phyloP scores from a whole-genome alignment of 1,140 invertebrate species.

The Bombus difficillimus region DNA sequence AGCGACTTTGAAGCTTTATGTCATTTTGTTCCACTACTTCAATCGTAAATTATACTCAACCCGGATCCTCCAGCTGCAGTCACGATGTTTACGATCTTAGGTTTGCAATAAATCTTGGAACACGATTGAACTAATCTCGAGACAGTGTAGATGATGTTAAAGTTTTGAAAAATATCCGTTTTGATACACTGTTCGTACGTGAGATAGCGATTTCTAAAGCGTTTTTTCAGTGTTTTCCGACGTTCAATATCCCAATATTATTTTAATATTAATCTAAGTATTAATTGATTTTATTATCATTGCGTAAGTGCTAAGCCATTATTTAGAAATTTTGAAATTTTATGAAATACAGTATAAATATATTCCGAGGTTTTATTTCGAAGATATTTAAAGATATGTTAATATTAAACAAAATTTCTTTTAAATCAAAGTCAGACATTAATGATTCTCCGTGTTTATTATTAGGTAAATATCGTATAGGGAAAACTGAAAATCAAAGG shows the following conservation, averaged over 20 bases:
- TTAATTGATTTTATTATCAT: neutral
- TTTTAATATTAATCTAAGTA: neutral
- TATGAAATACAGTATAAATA: neutral
- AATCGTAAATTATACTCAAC: neutral
- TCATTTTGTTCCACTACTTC: neutral
- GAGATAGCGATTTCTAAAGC: neutral
- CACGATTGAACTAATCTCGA: neutral
- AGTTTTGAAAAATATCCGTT: neutral
- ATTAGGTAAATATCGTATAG: neutral
- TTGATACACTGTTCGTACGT: too few species aligned
- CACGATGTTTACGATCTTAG: neutral
- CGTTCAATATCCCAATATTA: neutral
- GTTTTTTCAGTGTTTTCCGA: neutral
- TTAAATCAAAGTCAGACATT: neutral
- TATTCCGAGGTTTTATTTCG: neutral
- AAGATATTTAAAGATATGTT: neutral
- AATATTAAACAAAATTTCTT: neutral
- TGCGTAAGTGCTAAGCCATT: neutral
- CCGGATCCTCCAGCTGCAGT: neutral
- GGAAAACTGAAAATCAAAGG: neutral
- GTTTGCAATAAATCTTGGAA: slow-evolving; percentile 10
- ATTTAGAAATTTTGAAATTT: neutral
- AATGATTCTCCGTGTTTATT: neutral
- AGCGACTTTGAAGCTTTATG: neutral
- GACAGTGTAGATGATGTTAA: neutral